Percentiles rank a stretch among this genome's conserved stretches.
Conservation (phyloP, 30 jellyfish, hydroid and myxozoan genomes). For the Rhopilema esculentum region DNA sequence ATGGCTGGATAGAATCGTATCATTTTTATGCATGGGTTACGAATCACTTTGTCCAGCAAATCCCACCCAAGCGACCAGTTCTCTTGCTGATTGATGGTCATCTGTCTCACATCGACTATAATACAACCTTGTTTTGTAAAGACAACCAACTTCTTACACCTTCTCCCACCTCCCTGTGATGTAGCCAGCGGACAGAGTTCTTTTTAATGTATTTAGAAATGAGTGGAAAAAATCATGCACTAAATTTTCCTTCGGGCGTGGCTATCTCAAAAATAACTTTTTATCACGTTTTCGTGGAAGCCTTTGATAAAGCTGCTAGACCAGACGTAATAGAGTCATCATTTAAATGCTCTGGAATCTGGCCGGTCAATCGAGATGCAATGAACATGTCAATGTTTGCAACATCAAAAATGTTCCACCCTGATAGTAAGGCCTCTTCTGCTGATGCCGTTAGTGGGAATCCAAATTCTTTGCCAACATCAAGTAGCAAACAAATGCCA, state of each 20-base stretch:
- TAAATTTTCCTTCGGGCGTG: no score
- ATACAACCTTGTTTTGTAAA: slow-evolving; percentile 3
- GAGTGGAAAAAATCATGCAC: no score
- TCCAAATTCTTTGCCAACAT: no score
- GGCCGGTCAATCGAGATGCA: slow-evolving; percentile 11
- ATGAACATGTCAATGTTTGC: background rate
- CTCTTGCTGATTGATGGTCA: slow-evolving; percentile 25
- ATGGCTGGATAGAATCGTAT: slow-evolving; percentile 43
- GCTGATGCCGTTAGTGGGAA: no score
- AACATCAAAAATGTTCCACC: background rate
- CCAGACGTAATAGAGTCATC: background rate
- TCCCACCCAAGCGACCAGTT: no score
- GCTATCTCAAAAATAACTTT: no score
- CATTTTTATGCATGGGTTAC: slow-evolving; percentile 37
- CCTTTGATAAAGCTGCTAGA: slow-evolving; percentile 1
- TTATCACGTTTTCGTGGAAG: slow-evolving; percentile 8
- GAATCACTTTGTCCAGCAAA: slow-evolving; percentile 6
- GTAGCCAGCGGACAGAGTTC: no score
- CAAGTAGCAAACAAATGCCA: no score
- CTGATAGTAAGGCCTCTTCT: background rate
- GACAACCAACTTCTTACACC: no score
- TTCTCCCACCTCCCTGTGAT: no score
- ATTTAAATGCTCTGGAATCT: slow-evolving; percentile 22
- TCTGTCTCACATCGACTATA: slow-evolving; percentile 3
- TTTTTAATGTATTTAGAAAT: no score